A percentile compares a stretch with the other conserved stretches of the same genome.
Evolutionary conservation across 30 jellyfish, hydroid and myxozoan genomes (phyloP).

Genomic region (Phacellophora camtschatica): DNA sequence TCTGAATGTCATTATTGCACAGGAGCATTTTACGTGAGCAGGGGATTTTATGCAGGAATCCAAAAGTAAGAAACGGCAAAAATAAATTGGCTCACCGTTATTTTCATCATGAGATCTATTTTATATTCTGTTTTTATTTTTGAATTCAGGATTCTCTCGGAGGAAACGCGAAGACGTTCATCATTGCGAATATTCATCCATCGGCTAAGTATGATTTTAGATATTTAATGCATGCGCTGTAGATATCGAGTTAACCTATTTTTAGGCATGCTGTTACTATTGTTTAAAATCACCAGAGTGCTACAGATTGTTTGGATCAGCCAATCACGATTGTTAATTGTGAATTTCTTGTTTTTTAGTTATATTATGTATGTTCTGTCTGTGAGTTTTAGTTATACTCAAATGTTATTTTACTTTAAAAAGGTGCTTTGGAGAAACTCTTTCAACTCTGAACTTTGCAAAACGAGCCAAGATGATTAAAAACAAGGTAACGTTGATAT

Average conservation of each 20-base stretch:
- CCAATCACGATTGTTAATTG: too few species aligned
- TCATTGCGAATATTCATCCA: slow-evolving; percentile 95
- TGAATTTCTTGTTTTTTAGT: not conserved
- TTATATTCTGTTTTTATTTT: not conserved
- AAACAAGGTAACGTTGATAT: slow-evolving; percentile 92
- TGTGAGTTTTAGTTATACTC: not conserved
- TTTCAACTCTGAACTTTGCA: slow-evolving; percentile 97
- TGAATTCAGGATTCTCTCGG: slow-evolving; percentile 97
- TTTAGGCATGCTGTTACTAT: too few species aligned
- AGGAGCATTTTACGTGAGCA: too few species aligned
- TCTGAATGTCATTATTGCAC: too few species aligned
- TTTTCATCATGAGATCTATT: too few species aligned
- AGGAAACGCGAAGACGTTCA: slow-evolving; percentile 95
- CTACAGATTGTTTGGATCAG: too few species aligned
- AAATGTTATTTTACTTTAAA: not conserved
- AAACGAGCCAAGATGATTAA: slow-evolving; percentile 97
- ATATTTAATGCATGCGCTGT: too few species aligned
- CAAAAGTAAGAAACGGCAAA: too few species aligned
- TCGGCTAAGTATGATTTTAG: slow-evolving; percentile 96
- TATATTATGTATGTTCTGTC: not conserved
- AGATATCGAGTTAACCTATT: too few species aligned
- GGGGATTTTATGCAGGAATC: too few species aligned
- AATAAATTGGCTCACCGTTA: too few species aligned
- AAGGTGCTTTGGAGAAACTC: slow-evolving; percentile 98
- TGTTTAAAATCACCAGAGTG: too few species aligned